Conservation (phyloP, 2,888 invertebrate genomes). For the Noctua pronuba region DNA sequence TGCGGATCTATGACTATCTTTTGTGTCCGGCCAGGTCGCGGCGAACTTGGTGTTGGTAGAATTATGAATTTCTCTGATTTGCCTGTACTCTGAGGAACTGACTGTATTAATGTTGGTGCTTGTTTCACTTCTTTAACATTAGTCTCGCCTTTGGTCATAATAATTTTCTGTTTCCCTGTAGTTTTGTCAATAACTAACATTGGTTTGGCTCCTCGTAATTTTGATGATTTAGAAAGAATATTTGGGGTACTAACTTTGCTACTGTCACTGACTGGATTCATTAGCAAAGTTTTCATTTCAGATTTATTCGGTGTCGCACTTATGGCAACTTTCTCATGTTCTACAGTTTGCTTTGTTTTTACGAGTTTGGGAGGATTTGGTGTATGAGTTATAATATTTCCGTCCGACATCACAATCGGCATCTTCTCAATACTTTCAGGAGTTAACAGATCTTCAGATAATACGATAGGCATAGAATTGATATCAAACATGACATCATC, state of each 20-base stretch:
- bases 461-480: conserved; percentile 94
- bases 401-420: conserved; percentile 91
- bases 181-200: conserved; percentile 87
- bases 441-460: conserved; percentile 93
- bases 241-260: conserved; percentile 86
- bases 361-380: conserved; percentile 79
- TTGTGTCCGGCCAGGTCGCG: conserved; percentile 83
- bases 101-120: conserved; percentile 75
- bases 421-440: conserved; percentile 93
- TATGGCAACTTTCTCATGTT: conserved; percentile 79
- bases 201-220: conserved; percentile 85
- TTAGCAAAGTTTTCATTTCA: conserved; percentile 84
- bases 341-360: conserved; percentile 78
- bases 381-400: conserved; percentile 81
- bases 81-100: conserved; percentile 73
- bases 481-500: conserved; percentile 92
- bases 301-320: conserved; percentile 76
- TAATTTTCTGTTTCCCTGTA: conserved; percentile 87
- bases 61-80: conserved; percentile 87
- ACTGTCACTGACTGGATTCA: conserved; percentile 81
- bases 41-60: conserved; percentile 81
- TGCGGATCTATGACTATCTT: conserved; percentile 88
- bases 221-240: conserved; percentile 87
- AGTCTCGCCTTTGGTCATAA: conserved; percentile 84
- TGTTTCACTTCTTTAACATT: conserved; percentile 82